Evolutionary conservation across 2,113 vertebrate species (phyloP), one percentile per base, ranked within the genome.

Genomic region (Falcunculus frontatus): DNA sequence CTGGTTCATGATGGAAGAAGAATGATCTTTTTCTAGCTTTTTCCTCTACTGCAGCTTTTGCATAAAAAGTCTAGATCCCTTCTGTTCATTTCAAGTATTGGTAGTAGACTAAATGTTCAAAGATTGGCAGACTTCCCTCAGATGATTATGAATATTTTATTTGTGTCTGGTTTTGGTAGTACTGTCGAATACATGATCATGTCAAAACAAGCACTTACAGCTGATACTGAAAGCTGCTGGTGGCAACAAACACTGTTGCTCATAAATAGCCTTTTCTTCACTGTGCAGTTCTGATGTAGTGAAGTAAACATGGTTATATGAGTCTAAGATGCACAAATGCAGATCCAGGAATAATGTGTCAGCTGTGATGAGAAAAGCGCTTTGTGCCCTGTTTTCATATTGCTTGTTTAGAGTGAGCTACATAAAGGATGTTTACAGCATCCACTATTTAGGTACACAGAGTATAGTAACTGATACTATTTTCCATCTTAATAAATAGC

Each of bases 131-230:
- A 79, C 37, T 90, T 95, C 67, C 67, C 25, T 95, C 32, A 35
- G 23, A 62, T 64, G 30, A 80, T 74, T 80, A 93, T 94, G 82
- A 94, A 78, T 91, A 88, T 93, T 87, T 91, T 13, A 52, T 84
- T 87, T 76, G 84, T 94, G 73, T 82, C 41, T 90, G 50, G 11
- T 78, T 94, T 94, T 70, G 59, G 41, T 95, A 64, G 53, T 16
- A 8, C 60, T 86, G 59, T 80, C 18, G 7, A 95, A 94, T 86
- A 86, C 68, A 83, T 85, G 25, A 92, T 96, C 33, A 53, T 42
- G 16, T 88, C 72, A 85, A 93, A 95, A 93, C 84, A 95, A 84
- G 46, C 52, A 64, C 82, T 84, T 69, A 84, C 7, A 91, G 60
- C 35, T 69, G 82, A 64, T 50, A 47, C 57, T 63, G 88, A 26